A percentile compares a stretch with the other conserved stretches of the same genome.
Conservation (phyloP, 2,797 vertebrate species). For the Cryptoprocta ferox region DNA sequence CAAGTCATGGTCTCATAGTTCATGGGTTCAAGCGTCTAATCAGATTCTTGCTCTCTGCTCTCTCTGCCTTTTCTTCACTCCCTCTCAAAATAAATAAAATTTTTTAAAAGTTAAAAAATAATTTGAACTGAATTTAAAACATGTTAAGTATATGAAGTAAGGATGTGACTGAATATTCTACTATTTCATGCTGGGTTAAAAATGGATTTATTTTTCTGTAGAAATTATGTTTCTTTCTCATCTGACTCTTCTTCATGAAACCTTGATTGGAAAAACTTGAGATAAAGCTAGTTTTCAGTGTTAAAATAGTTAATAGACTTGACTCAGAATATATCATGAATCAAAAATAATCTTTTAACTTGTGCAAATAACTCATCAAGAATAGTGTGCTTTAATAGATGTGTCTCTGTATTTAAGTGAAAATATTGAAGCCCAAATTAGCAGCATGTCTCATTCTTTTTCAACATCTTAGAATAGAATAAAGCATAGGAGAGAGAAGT, state of each 20-base stretch:
- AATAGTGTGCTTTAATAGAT: slow-evolving; percentile 7
- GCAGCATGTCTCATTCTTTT: background rate
- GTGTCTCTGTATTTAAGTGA: background rate
- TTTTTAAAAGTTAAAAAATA: background rate
- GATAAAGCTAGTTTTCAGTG: background rate
- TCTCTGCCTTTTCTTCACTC: too few species aligned
- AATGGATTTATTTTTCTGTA: background rate
- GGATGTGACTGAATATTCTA: background rate
- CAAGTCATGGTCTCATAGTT: too few species aligned
- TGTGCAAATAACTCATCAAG: background rate
- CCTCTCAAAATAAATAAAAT: too few species aligned
- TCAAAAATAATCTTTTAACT: slow-evolving; percentile 3
- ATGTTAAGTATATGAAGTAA: background rate
- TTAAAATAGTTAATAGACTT: background rate
- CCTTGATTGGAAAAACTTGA: background rate
- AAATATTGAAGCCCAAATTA: slow-evolving; percentile 38
- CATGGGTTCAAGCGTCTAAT: too few species aligned
- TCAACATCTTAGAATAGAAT: background rate
- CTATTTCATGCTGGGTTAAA: background rate
- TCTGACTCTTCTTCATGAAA: background rate
- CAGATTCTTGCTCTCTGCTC: too few species aligned
- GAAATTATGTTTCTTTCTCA: background rate
- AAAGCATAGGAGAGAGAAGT: background rate
- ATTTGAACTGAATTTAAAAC: background rate
- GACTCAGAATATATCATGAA: background rate